phyloP scores from a whole-genome alignment of 2,113 vertebrate genomes.

The Poeciliopsis retropinna region DNA sequence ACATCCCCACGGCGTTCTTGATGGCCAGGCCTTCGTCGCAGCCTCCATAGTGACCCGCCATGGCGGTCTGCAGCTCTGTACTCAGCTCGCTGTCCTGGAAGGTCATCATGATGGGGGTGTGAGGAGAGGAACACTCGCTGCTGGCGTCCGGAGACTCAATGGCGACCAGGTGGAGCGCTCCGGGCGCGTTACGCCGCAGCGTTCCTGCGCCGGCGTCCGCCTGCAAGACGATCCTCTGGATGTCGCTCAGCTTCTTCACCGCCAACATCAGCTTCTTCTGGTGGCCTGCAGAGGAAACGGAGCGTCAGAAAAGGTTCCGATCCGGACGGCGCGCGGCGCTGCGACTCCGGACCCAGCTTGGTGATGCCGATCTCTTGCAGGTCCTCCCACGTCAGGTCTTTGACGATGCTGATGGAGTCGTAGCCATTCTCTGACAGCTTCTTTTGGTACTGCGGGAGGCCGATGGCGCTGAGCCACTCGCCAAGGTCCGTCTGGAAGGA shows the following conservation, averaged over 20 bases:
- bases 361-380: slow-evolving; percentile 96
- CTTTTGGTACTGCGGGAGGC: slow-evolving; percentile 93
- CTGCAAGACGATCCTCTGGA: slow-evolving; percentile 85
- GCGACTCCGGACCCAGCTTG: slow-evolving; percentile 86
- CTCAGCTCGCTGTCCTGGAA: slow-evolving; percentile 95
- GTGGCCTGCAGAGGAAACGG: slow-evolving; percentile 81
- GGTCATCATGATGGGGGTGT: slow-evolving; percentile 86
- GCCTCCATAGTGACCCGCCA: slow-evolving; percentile 80
- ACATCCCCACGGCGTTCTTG: slow-evolving; percentile 79
- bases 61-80: slow-evolving; percentile 88
- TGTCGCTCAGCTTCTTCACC: slow-evolving; percentile 90
- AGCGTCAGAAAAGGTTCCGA: background rate
- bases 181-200: slow-evolving; percentile 77
- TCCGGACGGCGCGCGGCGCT: slow-evolving; percentile 68
- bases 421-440: slow-evolving; percentile 92
- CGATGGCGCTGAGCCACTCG: slow-evolving; percentile 94
- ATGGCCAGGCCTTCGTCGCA: slow-evolving; percentile 77
- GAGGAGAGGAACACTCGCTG: slow-evolving; percentile 78
- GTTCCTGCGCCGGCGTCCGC: slow-evolving; percentile 78
- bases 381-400: slow-evolving; percentile 94
- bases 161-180: slow-evolving; percentile 84
- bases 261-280: slow-evolving; percentile 98
- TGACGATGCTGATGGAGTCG: slow-evolving; percentile 92
- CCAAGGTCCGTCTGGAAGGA: slow-evolving; percentile 84
- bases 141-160: slow-evolving; percentile 85